phyloP scores from a whole-genome alignment of 35 echinoderm and acorn worm species.

The Heliocidaris erythrogramma region DNA sequence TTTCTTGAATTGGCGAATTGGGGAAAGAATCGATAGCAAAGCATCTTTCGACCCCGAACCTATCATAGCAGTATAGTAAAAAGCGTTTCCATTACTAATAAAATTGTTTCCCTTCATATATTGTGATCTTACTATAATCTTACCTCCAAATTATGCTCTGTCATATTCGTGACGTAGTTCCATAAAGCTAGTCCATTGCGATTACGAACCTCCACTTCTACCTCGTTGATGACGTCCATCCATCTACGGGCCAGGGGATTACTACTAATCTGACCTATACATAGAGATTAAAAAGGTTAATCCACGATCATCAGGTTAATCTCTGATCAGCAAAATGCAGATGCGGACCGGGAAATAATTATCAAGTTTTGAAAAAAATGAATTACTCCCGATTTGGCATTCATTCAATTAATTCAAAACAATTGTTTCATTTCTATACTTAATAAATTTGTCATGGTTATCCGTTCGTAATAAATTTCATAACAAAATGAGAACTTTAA shows the following conservation, averaged over 20 bases:
- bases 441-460: too few relatives aligned
- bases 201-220: constrained; percentile 21
- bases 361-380: not conserved
- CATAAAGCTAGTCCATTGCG: not conserved
- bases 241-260: not conserved
- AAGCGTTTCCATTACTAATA: too few relatives aligned
- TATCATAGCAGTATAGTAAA: too few relatives aligned
- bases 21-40: too few relatives aligned
- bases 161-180: constrained; percentile 34
- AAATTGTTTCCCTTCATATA: not conserved
- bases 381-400: not conserved
- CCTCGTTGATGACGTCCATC: constrained; percentile 28
- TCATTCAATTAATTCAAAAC: not conserved
- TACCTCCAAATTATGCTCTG: constrained; percentile 11
- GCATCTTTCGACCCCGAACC: too few relatives aligned
- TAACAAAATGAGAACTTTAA: too few relatives aligned
- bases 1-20: too few relatives aligned
- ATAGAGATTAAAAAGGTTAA: not conserved
- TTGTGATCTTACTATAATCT: not conserved
- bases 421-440: not conserved
- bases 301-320: not conserved
- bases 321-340: not conserved
- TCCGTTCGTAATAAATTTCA: too few relatives aligned
- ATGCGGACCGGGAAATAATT: not conserved
- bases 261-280: not conserved